Evolutionary conservation across 2,888 invertebrate species (phyloP).

Genomic region (Latrodectus elegans): DNA sequence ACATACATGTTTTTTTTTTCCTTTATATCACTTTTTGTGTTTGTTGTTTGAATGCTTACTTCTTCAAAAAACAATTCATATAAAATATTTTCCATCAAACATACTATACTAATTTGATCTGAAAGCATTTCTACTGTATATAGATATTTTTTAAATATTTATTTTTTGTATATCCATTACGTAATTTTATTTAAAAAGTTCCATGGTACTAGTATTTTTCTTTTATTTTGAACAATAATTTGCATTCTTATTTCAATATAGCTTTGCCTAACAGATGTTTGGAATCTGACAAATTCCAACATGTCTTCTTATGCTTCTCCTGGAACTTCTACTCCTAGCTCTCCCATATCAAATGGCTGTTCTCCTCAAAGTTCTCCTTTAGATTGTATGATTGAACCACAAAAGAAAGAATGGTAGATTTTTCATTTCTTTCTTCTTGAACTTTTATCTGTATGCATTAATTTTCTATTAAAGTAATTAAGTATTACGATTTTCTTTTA

Average conservation of each 20-base stretch:
- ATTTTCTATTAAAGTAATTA: background rate
- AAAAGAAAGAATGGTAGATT: conserved; percentile 40
- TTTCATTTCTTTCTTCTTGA: background rate
- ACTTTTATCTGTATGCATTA: background rate
- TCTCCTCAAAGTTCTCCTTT: conserved; percentile 50
- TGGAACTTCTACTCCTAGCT: conserved; percentile 53
- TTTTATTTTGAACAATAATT: background rate
- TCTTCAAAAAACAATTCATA: too few species aligned
- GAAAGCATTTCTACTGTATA: too few species aligned
- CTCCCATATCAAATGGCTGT: conserved; percentile 54
- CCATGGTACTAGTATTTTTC: background rate
- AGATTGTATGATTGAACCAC: conserved; percentile 36
- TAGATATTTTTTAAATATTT: too few species aligned
- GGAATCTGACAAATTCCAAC: conserved; percentile 34
- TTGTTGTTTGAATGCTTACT: too few species aligned
- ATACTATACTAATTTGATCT: too few species aligned
- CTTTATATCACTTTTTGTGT: too few species aligned
- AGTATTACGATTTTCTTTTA: background rate
- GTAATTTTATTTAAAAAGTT: background rate
- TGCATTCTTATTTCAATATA: background rate
- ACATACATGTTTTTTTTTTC: too few species aligned
- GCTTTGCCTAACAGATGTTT: conserved; percentile 44
- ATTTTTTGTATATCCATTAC: background rate
- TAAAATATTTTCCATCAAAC: too few species aligned
- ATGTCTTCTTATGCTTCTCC: conserved; percentile 20